These are phyloP conservation scores for Rhea americana DNA, from an alignment of 2,113 vertebrate species.

Conservation along the genomic window DNA sequence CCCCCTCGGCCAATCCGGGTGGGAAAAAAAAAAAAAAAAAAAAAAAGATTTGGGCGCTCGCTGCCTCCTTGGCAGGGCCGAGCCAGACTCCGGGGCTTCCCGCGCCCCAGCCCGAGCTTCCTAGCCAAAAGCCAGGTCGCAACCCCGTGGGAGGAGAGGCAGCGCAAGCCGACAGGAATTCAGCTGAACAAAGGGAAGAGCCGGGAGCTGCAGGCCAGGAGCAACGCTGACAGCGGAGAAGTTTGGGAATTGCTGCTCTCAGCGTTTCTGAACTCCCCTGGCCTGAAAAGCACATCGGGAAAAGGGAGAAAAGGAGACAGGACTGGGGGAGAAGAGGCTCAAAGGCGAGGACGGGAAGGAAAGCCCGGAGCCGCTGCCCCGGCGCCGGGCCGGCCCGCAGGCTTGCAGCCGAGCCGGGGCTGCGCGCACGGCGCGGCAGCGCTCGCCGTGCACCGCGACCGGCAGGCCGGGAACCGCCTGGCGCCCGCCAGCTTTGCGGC, in stretches of 20 bases:
- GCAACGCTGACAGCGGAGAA: not conserved
- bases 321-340: not conserved
- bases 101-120: not conserved
- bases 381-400: not conserved
- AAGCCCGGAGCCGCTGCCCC: not conserved
- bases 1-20: not conserved
- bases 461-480: not conserved
- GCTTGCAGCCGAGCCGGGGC: not conserved
- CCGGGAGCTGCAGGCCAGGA: not conserved
- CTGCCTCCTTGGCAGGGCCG: not conserved
- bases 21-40: not conserved
- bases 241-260: not conserved
- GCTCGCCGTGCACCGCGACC: not conserved
- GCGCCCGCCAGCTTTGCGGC: accelerated
- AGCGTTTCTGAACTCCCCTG: not conserved
- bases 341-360: not conserved
- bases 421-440: too few relatives aligned
- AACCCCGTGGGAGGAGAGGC: not conserved
- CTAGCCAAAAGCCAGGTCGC: not conserved
- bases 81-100: accelerated
- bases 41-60: accelerated
- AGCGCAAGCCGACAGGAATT: not conserved
- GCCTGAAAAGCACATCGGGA: not conserved
- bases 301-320: not conserved
- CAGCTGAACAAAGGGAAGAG: not conserved